Base-by-base conservation (phyloP, 2,888 invertebrate species). In the Troides helena region DNA sequence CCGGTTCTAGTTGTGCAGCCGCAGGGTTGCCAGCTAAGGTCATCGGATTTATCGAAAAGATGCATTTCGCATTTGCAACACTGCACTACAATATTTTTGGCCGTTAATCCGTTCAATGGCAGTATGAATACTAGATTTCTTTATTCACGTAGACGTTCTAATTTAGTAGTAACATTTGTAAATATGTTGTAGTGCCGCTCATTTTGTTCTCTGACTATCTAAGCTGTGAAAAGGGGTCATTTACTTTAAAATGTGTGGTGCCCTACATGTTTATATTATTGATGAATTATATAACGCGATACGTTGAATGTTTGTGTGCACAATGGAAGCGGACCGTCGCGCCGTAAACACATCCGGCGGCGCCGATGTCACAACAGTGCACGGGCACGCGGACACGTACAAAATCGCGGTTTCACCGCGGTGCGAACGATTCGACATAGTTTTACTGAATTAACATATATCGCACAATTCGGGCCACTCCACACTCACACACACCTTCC, bases 401-500 rank as follows among this genome's bases (percentile, higher is more conserved):
- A 67, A 60, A 70, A 72, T 67, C 69, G 59, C 68, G 68, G 69
- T 67, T 69, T 69, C 50, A 67, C 67, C 64, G 62, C 70, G 68
- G 70, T 76, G 69, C 76, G 73, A 76, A 30, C 77, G 72, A 73
- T 63, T 71, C 78, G 77, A 46, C 14, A 46, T 46, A 78, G 77
- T 78, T 77, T 76, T 80, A 82, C 80, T 81, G 80, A 78, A 85
- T 83, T 82, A 78, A 79, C 78, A 82, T 78, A 81, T 76, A 74
- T 77, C 78, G 75, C 76, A 79, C 72, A 76, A 76, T 76, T 75
- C 74, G 70, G 64, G 67, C 65, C 1, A 14, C 7, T 2, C 56
- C 21, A 12, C 43, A 43, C 8, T 10, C 43, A 7, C 43, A 36
- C 36, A 8, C 10, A 53, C 56, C 56, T 7, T 7, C 56, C 21